Base-by-base conservation (phyloP, 1,140 invertebrate species). In the Bombus picipes region DNA sequence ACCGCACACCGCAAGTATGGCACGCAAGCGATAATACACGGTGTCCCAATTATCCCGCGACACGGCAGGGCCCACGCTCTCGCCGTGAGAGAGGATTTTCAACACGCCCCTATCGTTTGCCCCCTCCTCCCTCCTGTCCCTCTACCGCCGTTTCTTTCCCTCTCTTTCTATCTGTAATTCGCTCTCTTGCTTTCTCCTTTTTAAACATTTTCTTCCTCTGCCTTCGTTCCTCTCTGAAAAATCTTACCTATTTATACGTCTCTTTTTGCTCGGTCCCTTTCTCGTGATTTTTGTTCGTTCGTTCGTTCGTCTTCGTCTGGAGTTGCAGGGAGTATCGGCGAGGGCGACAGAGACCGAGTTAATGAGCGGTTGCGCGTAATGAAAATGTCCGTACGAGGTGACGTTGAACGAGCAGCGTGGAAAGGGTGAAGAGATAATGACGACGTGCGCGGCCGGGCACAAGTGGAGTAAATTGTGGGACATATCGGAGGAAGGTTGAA, bases 11-110 rank as follows among this genome's bases (percentile, higher is more conserved):
- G 91, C 92, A 91, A 89, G 85, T 93, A 93, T 92, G 89, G 91
- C 92, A 93, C 92, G 92, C 92, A 93, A 92, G 85, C 92, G 91
- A 93, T 93, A 93, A 93, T 92, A 92, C 92, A 93, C 90, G 89
- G 90, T 92, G 92, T 94, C 92, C 93, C 92, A 94, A 94, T 94
- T 94, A 94, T 94, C 92, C 90, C 84, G 86, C 92, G 92, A 94
- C 93, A 94, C 93, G 93, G 92, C 92, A 91, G 78, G 85, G 85
- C 83, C 88, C 85, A 81, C 83, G 72, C 79, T 84, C 87, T 77
- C 85, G 86, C 89, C 92, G 92, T 92, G 92, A 92, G 92, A 92
- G 92, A 92, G 92, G 84, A 92, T 93, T 92, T 92, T 92, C 92
- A 93, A 90, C 91, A 92, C 92, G 92, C 92, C 92, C 91, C 92